A percentile compares a stretch with the other conserved stretches of the same genome.
These are phyloP conservation scores for Epirrita christyi DNA, from an alignment of 2,888 invertebrate genomes.

Conservation along the genomic window DNA sequence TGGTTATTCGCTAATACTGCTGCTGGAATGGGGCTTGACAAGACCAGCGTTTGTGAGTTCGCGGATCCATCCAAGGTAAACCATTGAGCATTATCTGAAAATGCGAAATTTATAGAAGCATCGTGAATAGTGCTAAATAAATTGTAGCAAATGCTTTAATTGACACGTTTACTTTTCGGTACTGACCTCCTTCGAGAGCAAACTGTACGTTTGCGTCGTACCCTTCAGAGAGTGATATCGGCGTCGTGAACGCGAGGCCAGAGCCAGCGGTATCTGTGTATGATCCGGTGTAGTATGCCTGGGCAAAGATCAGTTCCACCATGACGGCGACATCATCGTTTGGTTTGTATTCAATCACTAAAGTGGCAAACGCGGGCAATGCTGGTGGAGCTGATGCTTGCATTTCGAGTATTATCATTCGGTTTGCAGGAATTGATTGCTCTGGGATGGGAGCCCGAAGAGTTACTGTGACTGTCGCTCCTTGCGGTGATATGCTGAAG, in stretches of 20 bases:
- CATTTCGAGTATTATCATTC: conserved; percentile 13
- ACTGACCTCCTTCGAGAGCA: conserved; percentile 45
- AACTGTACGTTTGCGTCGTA: conserved; percentile 42
- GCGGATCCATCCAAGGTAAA: conserved; percentile 27
- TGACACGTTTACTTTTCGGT: not conserved
- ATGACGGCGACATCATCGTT: not conserved
- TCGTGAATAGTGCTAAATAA: no score
- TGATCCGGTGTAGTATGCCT: conserved; percentile 43
- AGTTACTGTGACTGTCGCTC: conserved; percentile 23
- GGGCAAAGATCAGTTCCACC: conserved; percentile 22
- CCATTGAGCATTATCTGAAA: conserved; percentile 23
- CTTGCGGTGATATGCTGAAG: conserved; percentile 27
- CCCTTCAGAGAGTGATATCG: conserved; percentile 39
- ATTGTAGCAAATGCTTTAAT: no score
- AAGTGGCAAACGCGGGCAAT: conserved; percentile 12
- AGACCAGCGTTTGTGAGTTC: conserved; percentile 33
- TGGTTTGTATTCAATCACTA: conserved; percentile 20
- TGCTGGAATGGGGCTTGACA: conserved; percentile 37
- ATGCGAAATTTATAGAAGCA: no score
- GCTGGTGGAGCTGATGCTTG: conserved; percentile 14
- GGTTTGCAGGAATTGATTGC: conserved; percentile 14
- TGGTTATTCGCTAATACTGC: conserved; percentile 41
- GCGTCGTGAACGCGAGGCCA: conserved; percentile 33
- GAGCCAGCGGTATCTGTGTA: conserved; percentile 28
- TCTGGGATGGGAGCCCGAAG: conserved; percentile 25